Base-by-base conservation (phyloP, 1,140 invertebrate species). In the Acromyrmex charruanus region DNA sequence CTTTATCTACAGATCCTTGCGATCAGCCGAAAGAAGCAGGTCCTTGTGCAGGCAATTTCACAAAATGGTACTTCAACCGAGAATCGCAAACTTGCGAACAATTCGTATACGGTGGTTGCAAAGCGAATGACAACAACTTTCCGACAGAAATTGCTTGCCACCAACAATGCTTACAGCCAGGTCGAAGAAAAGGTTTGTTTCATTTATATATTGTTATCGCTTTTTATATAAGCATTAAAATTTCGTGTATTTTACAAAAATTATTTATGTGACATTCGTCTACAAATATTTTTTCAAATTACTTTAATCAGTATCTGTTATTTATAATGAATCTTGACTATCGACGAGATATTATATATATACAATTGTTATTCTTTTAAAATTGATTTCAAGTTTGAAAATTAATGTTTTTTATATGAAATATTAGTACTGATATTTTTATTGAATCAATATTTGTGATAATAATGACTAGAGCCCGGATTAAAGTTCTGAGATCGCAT, bases 101-200 rank as follows among this genome's bases (percentile, higher is more conserved):
- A 91, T 99, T 99, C 95, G 95, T 92, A 3, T 99, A 98, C 95
- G 98, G 98, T 21, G 99, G 99, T 28, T 99, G 99, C 95, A 98
- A 98, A 93, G 98, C 97, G 44, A 99, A 99, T 95, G 95, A 96
- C 82, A 99, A 99, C 95, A 97, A 98, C 88, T 99, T 99, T 95
- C 95, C 96, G 6, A 97, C 97, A 0, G 97, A 98, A 92, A 96
- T 97, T 80, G 97, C 98, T 66, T 99, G 99, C 92, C 96, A 96
- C 89, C 97, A 97, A 92, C 96, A 97, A 79, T 98, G 98, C 93
- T 94, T 97, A 61, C 96, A 97, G 75, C 97, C 97, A 12, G 97
- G 97, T 65, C 95, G 96, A 82, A 97, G 96, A 39, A 96, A 97
- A 96, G 97, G 98, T 98, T 96, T 94, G 95, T 89, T 39, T 28